Evolutionary conservation across 2,113 vertebrate species (phyloP).

Genomic region (Gopherus flavomarginatus): DNA sequence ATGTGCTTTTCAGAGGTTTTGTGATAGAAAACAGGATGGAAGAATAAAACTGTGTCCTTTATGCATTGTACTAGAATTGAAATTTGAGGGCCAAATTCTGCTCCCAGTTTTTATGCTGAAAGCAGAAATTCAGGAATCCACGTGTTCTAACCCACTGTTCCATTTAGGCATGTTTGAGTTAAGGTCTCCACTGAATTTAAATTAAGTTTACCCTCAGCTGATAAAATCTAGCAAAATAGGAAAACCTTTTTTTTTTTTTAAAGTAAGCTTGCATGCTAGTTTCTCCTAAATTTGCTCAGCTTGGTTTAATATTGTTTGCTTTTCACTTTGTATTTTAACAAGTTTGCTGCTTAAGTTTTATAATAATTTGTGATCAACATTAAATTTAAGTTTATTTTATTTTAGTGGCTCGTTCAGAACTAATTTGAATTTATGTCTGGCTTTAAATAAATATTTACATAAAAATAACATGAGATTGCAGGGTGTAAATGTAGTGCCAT

Average conservation of each 20-base stretch:
- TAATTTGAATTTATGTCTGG: slow-evolving; percentile 78
- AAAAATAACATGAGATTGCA: slow-evolving; percentile 75
- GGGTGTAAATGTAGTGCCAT: slow-evolving; percentile 75
- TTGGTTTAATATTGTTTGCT: slow-evolving; percentile 55
- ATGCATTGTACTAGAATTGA: neutral
- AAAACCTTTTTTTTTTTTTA: neutral
- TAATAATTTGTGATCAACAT: slow-evolving; percentile 72
- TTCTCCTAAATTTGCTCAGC: neutral
- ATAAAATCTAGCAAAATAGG: neutral
- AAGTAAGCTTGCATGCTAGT: neutral
- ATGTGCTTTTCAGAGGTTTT: slow-evolving; percentile 23
- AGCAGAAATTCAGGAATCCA: neutral
- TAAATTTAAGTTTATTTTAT: slow-evolving; percentile 81
- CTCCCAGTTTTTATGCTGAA: neutral
- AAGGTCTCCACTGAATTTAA: neutral
- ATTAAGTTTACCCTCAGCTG: slow-evolving; percentile 9
- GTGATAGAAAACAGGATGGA: slow-evolving; percentile 45
- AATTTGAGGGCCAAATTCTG: neutral
- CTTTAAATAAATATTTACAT: slow-evolving; percentile 81
- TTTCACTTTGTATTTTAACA: slow-evolving; percentile 71
- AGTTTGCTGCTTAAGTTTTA: slow-evolving; percentile 49
- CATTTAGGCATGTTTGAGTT: neutral
- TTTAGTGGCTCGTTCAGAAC: slow-evolving; percentile 79
- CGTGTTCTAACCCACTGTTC: neutral
- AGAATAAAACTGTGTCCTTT: slow-evolving; percentile 15